These are phyloP conservation scores for Sphyrna mokarran DNA, from an alignment of 2,113 vertebrate genomes.

Conservation along the genomic window DNA sequence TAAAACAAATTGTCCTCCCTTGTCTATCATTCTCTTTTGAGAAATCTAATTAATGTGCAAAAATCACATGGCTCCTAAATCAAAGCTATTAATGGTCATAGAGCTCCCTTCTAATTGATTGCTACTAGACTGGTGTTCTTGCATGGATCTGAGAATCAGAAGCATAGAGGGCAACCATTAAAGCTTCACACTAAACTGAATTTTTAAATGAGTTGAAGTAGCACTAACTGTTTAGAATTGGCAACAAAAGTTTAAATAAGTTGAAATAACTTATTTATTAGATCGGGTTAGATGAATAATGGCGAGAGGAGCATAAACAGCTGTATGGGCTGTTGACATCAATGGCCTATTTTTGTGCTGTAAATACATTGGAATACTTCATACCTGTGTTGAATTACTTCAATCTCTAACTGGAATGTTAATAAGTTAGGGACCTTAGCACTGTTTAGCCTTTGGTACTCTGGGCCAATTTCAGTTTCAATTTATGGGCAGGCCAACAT, in stretches of 20 bases:
- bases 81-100: neutral
- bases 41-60: neutral
- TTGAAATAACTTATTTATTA: neutral
- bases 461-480: neutral
- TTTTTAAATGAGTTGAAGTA: neutral
- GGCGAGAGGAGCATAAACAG: neutral
- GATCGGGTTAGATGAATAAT: neutral
- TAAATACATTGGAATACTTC: neutral
- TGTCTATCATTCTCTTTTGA: neutral
- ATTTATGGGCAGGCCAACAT: neutral
- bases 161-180: neutral
- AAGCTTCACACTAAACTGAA: neutral
- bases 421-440: neutral
- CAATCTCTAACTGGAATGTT: neutral
- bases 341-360: neutral
- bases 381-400: neutral
- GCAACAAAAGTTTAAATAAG: neutral
- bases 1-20: neutral
- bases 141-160: neutral
- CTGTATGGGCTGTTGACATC: too few species aligned
- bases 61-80: neutral
- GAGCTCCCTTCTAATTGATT: neutral
- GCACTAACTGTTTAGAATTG: neutral
- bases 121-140: neutral
- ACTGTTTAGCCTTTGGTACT: neutral